Percentiles rank a stretch among this genome's conserved stretches.
These are phyloP conservation scores for Apantesis nais DNA, from an alignment of 2,888 invertebrate species.

Conservation along the genomic window DNA sequence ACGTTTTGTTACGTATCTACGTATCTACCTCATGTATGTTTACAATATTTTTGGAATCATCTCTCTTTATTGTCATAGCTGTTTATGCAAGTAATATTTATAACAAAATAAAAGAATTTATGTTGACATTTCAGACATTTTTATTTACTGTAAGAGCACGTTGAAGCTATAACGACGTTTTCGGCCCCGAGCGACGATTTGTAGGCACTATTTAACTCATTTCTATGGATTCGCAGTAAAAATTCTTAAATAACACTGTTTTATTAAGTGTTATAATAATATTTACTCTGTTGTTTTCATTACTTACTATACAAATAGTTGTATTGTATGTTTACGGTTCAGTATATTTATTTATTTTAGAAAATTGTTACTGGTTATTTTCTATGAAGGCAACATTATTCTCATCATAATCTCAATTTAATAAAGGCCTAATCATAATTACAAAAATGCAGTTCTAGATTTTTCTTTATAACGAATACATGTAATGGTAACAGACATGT, in stretches of 20 bases:
- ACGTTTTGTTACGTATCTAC: too few relatives aligned
- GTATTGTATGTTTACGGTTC: neutral
- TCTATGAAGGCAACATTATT: neutral
- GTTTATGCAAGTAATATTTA: neutral
- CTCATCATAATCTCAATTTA: neutral
- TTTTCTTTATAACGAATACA: too few relatives aligned
- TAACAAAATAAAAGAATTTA: neutral
- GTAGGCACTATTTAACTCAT: neutral
- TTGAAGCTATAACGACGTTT: neutral
- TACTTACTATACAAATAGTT: neutral
- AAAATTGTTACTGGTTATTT: neutral
- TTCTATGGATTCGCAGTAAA: neutral
- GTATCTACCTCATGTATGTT: too few relatives aligned
- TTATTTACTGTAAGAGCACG: neutral
- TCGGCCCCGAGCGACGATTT: neutral
- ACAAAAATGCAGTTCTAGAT: neutral
- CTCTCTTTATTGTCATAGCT: neutral
- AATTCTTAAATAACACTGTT: neutral
- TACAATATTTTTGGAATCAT: too few relatives aligned
- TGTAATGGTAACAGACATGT: too few relatives aligned
- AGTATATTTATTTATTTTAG: neutral
- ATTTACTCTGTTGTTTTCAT: neutral
- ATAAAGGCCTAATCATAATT: neutral
- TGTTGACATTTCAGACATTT: neutral
- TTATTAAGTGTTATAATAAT: too few relatives aligned